Evolutionary conservation across 2,797 vertebrate genomes (phyloP).

Genomic region (Tympanoctomys barrerae): DNA sequence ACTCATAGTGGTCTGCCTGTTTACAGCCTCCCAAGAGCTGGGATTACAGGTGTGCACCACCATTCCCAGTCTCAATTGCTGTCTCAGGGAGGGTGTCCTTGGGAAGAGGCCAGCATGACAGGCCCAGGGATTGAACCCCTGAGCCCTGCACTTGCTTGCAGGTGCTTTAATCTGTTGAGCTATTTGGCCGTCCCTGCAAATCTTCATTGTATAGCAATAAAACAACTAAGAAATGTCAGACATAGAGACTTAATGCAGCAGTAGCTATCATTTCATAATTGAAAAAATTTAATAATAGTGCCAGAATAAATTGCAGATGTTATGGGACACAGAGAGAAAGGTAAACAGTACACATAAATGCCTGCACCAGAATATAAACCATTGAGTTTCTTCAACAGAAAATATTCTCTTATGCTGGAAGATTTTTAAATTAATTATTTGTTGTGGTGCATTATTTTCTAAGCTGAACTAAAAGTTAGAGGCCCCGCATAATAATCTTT

Average conservation of each 20-base stretch:
- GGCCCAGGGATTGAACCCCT: too few species aligned
- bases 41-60: too few species aligned
- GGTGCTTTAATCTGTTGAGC: too few species aligned
- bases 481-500: not conserved
- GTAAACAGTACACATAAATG: conserved; percentile 70
- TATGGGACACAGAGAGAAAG: rapidly evolving
- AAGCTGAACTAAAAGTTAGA: not conserved
- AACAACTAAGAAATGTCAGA: conserved; percentile 52
- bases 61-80: too few species aligned
- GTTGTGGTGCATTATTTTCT: not conserved
- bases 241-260: rapidly evolving
- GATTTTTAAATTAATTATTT: not conserved
- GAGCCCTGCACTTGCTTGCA: too few species aligned
- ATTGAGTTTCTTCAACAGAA: not conserved
- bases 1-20: too few species aligned
- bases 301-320: conserved; percentile 43
- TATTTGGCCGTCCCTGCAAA: too few species aligned
- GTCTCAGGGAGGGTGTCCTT: too few species aligned
- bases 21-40: too few species aligned
- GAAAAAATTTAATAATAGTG: rapidly evolving
- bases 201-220: conserved; percentile 58
- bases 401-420: not conserved
- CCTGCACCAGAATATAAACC: conserved; percentile 76
- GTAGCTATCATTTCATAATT: rapidly evolving
- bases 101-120: too few species aligned